Conservation (phyloP, 2,888 invertebrate genomes). For the Oscheius myriophilus region DNA sequence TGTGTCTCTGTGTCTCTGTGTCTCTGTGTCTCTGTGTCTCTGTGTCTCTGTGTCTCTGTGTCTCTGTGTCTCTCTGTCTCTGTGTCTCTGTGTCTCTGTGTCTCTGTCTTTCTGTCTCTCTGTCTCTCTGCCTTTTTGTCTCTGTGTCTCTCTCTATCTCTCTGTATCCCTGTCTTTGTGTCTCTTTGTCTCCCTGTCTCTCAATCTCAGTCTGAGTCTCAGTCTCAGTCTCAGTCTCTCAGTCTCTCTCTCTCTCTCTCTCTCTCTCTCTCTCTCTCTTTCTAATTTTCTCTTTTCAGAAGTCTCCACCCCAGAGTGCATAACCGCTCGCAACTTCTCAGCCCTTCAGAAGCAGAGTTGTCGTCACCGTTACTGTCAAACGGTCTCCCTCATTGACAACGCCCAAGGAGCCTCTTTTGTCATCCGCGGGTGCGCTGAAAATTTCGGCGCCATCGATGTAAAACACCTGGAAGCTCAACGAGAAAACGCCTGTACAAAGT, state of each 20-base stretch:
- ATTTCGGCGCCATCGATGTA: slow-evolving; percentile 62
- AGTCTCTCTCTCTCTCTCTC: no score
- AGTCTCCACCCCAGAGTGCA: slow-evolving; percentile 55
- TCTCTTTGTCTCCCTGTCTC: no score
- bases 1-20: no score
- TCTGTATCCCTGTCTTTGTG: no score
- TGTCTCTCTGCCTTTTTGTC: no score
- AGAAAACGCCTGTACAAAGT: slow-evolving; percentile 59
- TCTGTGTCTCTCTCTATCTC: no score
- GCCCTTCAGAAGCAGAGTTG: slow-evolving; percentile 58
- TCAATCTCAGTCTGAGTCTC: background rate
- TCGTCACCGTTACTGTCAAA: slow-evolving; percentile 61
- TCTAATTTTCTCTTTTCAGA: slow-evolving; percentile 35
- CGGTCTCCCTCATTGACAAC: slow-evolving; percentile 61
- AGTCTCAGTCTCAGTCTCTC: no score
- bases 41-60: no score
- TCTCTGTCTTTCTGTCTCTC: background rate
- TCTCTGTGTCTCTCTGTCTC: no score
- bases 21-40: no score
- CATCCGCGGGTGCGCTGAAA: slow-evolving; percentile 66
- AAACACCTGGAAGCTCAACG: slow-evolving; percentile 49
- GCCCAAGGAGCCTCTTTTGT: slow-evolving; percentile 61
- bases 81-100: background rate
- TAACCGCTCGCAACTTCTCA: slow-evolving; percentile 54
- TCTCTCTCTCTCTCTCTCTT: no score